Conservation (phyloP, 2,888 invertebrate species). For the Rhagonycha lutea region DNA sequence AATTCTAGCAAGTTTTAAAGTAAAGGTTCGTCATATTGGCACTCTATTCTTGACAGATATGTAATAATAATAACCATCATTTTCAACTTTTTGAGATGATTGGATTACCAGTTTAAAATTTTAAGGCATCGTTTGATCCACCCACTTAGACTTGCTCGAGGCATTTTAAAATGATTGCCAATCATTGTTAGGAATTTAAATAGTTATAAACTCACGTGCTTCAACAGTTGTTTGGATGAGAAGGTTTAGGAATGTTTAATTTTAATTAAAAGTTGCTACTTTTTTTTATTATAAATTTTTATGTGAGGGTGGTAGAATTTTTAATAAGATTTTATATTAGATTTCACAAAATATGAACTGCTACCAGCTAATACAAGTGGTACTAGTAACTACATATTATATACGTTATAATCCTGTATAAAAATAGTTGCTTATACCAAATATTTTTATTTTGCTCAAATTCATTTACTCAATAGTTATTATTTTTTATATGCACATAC, state of each 20-base stretch:
- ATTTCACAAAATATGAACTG: not conserved
- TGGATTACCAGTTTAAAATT: slow-evolving; percentile 1
- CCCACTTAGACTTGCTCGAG: slow-evolving; percentile 34
- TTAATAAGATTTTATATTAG: not conserved
- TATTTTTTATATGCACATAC: no score
- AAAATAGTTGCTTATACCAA: no score
- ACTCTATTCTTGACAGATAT: slow-evolving; percentile 11
- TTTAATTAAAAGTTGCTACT: not conserved
- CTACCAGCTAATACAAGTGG: no score
- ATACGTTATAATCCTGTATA: no score
- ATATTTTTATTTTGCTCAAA: no score
- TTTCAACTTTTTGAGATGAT: slow-evolving; percentile 6
- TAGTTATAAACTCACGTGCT: not conserved
- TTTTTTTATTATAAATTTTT: not conserved
- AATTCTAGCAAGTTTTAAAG: not conserved
- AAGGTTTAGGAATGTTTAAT: not conserved
- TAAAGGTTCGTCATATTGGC: not conserved
- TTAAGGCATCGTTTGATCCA: slow-evolving; percentile 31
- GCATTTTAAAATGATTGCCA: slow-evolving; percentile 27
- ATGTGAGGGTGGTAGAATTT: not conserved
- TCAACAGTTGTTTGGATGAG: not conserved
- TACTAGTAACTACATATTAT: no score
- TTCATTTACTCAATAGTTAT: no score
- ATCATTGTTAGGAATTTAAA: slow-evolving; percentile 13
- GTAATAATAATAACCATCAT: slow-evolving; percentile 12